Conservation (phyloP, 2,113 vertebrate genomes). For the Rhabdornis inornatus region DNA sequence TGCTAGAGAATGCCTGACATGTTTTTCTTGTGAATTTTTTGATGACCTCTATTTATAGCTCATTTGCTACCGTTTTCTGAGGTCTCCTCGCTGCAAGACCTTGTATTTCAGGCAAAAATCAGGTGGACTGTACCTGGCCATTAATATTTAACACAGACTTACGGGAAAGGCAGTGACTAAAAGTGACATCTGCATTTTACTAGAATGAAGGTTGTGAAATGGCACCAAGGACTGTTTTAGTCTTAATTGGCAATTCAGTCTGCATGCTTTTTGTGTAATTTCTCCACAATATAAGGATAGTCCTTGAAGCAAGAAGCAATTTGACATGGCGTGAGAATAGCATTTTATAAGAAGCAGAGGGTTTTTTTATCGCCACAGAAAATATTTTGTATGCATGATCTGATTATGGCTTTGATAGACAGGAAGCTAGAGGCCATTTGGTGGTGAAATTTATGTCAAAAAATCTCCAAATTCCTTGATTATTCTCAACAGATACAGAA, state of each 20-base stretch:
- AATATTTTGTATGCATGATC: background rate
- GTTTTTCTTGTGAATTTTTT: background rate
- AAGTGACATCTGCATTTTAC: background rate
- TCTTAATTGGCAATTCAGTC: background rate
- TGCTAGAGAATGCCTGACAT: background rate
- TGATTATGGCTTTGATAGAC: background rate
- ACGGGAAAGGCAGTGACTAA: background rate
- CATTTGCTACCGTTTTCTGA: background rate
- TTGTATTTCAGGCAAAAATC: background rate
- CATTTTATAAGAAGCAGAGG: background rate
- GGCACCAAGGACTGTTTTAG: background rate
- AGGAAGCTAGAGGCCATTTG: background rate
- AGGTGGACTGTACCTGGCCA: background rate
- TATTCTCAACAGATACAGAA: background rate
- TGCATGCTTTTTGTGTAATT: background rate
- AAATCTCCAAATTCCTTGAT: background rate
- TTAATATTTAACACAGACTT: background rate
- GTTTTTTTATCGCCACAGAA: background rate
- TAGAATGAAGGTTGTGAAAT: background rate
- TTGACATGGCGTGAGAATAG: background rate
- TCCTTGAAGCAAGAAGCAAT: conserved; percentile 29
- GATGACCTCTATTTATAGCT: background rate
- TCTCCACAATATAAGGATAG: background rate
- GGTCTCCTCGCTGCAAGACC: background rate
- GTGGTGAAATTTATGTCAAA: background rate